These are phyloP conservation scores for Drymonia ruficornis DNA, from an alignment of 2,888 invertebrate genomes.

Conservation along the genomic window DNA sequence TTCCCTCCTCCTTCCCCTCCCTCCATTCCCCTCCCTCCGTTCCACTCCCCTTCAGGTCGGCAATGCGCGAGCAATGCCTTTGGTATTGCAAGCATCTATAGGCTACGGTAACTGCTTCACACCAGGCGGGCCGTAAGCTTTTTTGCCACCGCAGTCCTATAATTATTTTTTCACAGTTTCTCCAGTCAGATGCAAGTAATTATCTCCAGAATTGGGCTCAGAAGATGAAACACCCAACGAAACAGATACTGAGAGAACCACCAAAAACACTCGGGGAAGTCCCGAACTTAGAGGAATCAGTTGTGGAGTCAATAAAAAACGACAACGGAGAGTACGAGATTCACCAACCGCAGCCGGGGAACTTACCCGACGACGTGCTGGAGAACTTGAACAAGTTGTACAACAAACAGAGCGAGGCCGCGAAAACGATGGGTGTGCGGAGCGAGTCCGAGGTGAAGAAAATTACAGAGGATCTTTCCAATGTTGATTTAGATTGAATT, in stretches of 20 bases:
- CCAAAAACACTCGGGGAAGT: constrained; percentile 53
- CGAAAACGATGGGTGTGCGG: constrained; percentile 42
- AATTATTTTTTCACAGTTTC: constrained; percentile 70
- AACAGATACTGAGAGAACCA: constrained; percentile 29
- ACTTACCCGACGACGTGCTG: constrained; percentile 66
- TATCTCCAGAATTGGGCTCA: constrained; percentile 87
- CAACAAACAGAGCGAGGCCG: constrained; percentile 65
- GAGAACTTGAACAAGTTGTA: constrained; percentile 61
- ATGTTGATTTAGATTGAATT: constrained; percentile 80
- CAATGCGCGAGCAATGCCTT: too few species aligned
- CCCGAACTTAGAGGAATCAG: constrained; percentile 70
- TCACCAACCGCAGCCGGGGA: constrained; percentile 69
- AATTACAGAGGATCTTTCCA: constrained; percentile 85
- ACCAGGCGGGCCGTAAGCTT: too few species aligned
- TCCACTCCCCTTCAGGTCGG: too few species aligned
- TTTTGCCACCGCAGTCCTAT: too few species aligned
- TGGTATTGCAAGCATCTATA: too few species aligned
- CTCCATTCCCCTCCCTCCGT: too few species aligned
- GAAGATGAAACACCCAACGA: constrained; percentile 71
- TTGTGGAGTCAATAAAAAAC: constrained; percentile 72
- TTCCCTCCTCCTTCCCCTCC: too few species aligned
- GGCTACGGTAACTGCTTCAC: too few species aligned
- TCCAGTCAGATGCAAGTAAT: constrained; percentile 76
- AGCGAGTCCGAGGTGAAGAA: constrained; percentile 70
- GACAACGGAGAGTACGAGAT: constrained; percentile 73